Evolutionary conservation across 30 jellyfish, hydroid and myxozoan genomes (phyloP), one percentile per base, ranked within the genome.

Genomic region (Cassiopea andromeda): DNA sequence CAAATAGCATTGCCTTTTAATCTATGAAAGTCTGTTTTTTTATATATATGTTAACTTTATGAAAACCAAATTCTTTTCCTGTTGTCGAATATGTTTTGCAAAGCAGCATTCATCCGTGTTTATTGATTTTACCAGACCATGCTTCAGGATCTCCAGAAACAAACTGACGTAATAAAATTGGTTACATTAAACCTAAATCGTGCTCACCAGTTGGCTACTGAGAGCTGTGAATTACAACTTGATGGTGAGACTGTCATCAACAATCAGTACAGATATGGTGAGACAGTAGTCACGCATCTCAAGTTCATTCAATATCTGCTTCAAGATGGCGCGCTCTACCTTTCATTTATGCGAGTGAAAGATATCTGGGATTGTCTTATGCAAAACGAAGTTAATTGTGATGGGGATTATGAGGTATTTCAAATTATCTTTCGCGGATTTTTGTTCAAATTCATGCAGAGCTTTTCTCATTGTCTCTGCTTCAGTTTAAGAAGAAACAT

Each of bases 301-400:
- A 89, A 91, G 73, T 89, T 96, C 69, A 73, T 96, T 44, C 94
- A 85, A 57, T 91, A 92, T 79, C 85, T 96, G 44, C 91, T 96
- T 2, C 91, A 96, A 80, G 98, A 96, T 73, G 99, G 99, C 38
- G 98, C 94, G 14, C 80, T 96, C 49, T 96, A 96, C 69, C 93
- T 96, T 17, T 77, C 97, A 69, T 96, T 85, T 80, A 84, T 80
- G 44, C 87, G 98, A 14, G 97, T 90, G 10, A 96, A 92, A 77
- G 99, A 96, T 13, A 96, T 96, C 43, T 96, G 99, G 99, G 98
- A 92, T 77, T 96, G 99, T 71, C 93, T 96, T 48, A 89, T 96
- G 98, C 74, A 83, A 82, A 94, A 96, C 75, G 91, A 74, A 73
- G 77, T 59, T 18, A 92, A 88, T 90, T 96, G 99, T 90, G 97